Conservation (phyloP, 1,140 invertebrate genomes). For the Micrasema longulum region DNA sequence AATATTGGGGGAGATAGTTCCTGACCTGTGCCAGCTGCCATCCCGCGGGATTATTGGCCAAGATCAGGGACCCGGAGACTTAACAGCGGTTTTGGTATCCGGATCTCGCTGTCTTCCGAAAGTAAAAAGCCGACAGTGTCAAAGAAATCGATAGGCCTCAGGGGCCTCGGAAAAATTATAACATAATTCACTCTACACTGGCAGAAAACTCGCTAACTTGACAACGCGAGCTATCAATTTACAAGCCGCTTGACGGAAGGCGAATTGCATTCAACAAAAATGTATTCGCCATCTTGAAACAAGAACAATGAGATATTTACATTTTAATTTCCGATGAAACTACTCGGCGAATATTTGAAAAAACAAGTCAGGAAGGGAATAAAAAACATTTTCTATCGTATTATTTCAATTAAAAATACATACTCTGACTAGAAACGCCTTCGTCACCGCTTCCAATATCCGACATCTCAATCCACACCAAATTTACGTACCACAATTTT, state of each 20-base stretch:
- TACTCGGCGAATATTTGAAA: slow-evolving; percentile 57
- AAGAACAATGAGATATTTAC: slow-evolving; percentile 69
- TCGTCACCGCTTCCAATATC: slow-evolving; percentile 79
- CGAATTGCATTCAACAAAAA: slow-evolving; percentile 59
- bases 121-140: slow-evolving; percentile 50
- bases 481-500: slow-evolving; percentile 57
- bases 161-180: slow-evolving; percentile 41
- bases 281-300: slow-evolving; percentile 69
- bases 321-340: slow-evolving; percentile 57
- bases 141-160: slow-evolving; percentile 50
- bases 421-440: slow-evolving; percentile 79
- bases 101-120: slow-evolving; percentile 30
- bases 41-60: slow-evolving; percentile 5
- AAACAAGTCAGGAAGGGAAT: slow-evolving; percentile 57
- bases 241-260: slow-evolving; percentile 55
- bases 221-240: slow-evolving; percentile 11
- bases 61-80: slow-evolving; percentile 28
- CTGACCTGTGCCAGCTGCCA: slow-evolving; percentile 29
- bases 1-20: slow-evolving; percentile 13
- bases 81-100: slow-evolving; percentile 20
- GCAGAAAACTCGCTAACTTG: slow-evolving; percentile 54
- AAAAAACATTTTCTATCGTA: slow-evolving; percentile 54
- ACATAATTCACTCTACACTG: slow-evolving; percentile 46
- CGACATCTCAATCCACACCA: slow-evolving; percentile 75
- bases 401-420: slow-evolving; percentile 66